A percentile compares a stretch with the other conserved stretches of the same genome.
Evolutionary conservation across 2,888 invertebrate genomes (phyloP).

Genomic region (Drosophila pegasa): DNA sequence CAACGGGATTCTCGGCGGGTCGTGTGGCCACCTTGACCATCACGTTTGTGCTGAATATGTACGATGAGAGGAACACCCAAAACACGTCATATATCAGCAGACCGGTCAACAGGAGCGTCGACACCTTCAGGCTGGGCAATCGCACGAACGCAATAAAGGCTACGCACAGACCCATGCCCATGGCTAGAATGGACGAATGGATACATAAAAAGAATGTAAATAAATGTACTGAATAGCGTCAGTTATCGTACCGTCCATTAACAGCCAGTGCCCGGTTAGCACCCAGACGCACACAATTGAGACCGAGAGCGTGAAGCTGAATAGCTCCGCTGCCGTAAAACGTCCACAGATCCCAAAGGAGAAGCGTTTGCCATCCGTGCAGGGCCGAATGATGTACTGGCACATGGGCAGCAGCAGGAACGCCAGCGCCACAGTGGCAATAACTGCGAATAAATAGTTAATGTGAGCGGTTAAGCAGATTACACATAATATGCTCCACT

Average conservation of each 20-base stretch:
- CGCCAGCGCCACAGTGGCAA: conserved; percentile 98
- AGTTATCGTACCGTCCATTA: conserved; percentile 93
- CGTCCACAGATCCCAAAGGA: conserved; percentile 96
- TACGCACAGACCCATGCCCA: conserved; percentile 99
- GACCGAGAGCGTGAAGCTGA: conserved; percentile 96
- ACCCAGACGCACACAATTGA: conserved; percentile 99
- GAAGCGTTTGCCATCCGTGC: conserved; percentile 93
- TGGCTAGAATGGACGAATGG: conserved; percentile 87
- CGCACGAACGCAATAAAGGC: conserved; percentile 99
- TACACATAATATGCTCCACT: conserved; percentile 84
- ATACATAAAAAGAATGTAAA: background rate
- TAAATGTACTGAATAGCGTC: background rate
- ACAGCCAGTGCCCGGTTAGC: conserved; percentile 98
- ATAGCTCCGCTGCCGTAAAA: conserved; percentile 96
- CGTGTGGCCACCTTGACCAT: conserved; percentile 97
- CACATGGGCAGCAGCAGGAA: conserved; percentile 98
- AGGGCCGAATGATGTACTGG: conserved; percentile 95
- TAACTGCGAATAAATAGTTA: conserved; percentile 87
- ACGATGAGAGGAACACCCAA: conserved; percentile 99
- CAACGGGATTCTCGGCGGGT: conserved; percentile 96
- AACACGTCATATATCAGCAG: conserved; percentile 98
- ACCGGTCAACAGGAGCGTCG: conserved; percentile 96
- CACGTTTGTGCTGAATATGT: conserved; percentile 99
- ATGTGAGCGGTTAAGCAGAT: conserved; percentile 1
- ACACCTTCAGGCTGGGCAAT: conserved; percentile 97